Conservation (phyloP, 2,113 vertebrate genomes). For the Aldabrachelys gigantea region DNA sequence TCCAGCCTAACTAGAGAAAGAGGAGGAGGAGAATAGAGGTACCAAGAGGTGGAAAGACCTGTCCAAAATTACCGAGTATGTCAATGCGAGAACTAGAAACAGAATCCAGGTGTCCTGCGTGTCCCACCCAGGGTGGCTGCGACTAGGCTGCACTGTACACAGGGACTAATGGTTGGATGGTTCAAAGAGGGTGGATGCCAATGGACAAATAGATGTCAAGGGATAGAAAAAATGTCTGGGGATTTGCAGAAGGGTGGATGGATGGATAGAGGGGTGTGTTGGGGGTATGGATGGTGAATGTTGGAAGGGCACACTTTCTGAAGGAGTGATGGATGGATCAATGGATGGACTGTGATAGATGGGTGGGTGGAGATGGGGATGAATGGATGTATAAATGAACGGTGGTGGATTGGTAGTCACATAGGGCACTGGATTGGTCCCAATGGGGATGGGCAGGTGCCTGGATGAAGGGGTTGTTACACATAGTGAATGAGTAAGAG, state of each 20-base stretch:
- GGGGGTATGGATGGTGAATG: too few species aligned
- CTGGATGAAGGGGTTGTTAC: not conserved
- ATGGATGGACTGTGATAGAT: not conserved
- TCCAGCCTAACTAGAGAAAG: not conserved
- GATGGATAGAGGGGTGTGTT: not conserved
- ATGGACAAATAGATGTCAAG: too few species aligned
- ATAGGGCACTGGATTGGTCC: too few species aligned
- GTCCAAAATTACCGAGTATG: not conserved
- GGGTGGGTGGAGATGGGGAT: not conserved
- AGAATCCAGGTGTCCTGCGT: not conserved
- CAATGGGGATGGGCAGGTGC: too few species aligned
- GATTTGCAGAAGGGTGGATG: not conserved
- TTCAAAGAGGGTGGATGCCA: too few species aligned
- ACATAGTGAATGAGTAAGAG: not conserved
- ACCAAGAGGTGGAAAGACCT: not conserved
- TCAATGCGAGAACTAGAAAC: not conserved
- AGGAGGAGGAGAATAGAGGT: not conserved
- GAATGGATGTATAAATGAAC: not conserved
- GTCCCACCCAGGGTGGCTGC: too few species aligned
- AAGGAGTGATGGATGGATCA: not conserved
- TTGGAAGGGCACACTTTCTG: too few species aligned
- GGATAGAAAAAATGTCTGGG: not conserved
- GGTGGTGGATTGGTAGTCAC: not conserved
- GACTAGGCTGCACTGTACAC: too few species aligned
- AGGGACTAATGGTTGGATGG: too few species aligned